Evolutionary conservation across 2,797 vertebrate genomes (phyloP).

Genomic region (Alfaro cultratus): DNA sequence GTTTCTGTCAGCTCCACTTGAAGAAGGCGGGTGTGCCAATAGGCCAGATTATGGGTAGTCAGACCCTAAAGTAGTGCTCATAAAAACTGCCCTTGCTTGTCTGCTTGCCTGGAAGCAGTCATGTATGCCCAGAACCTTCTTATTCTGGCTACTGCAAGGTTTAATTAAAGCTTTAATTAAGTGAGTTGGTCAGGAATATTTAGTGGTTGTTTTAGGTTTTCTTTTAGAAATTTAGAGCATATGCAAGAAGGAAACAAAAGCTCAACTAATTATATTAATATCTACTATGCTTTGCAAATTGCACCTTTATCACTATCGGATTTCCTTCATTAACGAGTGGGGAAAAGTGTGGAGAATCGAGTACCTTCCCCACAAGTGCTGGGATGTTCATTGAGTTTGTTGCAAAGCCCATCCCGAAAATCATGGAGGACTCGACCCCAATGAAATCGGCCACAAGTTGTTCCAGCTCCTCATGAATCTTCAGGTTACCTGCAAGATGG

Average conservation of each 20-base stretch:
- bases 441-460: conserved; percentile 79
- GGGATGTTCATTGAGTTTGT: conserved; percentile 99
- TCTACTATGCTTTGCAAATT: conserved; percentile 25
- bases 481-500: conserved; percentile 84
- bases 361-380: conserved; percentile 83
- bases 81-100: conserved; percentile 64
- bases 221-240: conserved; percentile 63
- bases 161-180: conserved; percentile 78
- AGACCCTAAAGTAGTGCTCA: conserved; percentile 66
- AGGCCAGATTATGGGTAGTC: conserved; percentile 60
- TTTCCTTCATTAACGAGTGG: conserved; percentile 9
- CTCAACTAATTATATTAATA: conserved; percentile 55
- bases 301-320: not conserved
- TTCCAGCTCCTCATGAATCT: conserved; percentile 89
- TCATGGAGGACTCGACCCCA: conserved; percentile 90
- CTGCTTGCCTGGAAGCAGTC: conserved; percentile 50
- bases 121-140: conserved; percentile 42
- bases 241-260: conserved; percentile 57
- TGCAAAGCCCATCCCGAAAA: conserved; percentile 97
- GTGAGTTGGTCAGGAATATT: conserved; percentile 49
- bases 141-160: conserved; percentile 67
- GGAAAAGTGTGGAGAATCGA: conserved; percentile 19
- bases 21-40: conserved; percentile 50
- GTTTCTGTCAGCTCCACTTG: conserved; percentile 54
- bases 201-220: conserved; percentile 52